Conservation (phyloP, 2,888 invertebrate genomes). For the Sesia bembeciformis region DNA sequence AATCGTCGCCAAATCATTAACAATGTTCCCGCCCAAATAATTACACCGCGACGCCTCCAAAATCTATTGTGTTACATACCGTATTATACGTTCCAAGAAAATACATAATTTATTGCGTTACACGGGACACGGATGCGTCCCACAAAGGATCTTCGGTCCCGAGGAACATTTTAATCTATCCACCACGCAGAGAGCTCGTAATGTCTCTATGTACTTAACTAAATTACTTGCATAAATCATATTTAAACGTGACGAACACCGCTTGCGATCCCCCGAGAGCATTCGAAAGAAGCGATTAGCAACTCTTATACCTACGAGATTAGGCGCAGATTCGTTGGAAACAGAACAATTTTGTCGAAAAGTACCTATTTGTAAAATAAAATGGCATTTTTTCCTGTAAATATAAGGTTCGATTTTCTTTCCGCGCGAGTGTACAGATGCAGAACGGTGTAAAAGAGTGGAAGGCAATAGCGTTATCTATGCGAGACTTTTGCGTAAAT, state of each 20-base stretch:
- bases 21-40: constrained; percentile 11
- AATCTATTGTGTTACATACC: neutral
- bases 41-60: constrained; percentile 11
- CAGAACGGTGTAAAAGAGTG: constrained; percentile 6
- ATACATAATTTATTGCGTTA: constrained; percentile 32
- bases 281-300: constrained; percentile 20
- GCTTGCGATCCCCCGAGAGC: constrained; percentile 22
- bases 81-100: constrained; percentile 7
- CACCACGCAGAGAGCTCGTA: constrained; percentile 40
- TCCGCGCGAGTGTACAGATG: constrained; percentile 6
- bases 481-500: constrained; percentile 28
- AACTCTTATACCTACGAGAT: constrained; percentile 20
- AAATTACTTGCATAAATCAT: constrained; percentile 74
- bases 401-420: constrained; percentile 26
- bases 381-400: constrained; percentile 22
- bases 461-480: constrained; percentile 25
- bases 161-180: constrained; percentile 64
- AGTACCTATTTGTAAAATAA: constrained; percentile 13
- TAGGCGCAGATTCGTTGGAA: constrained; percentile 20
- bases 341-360: neutral
- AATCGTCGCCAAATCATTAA: constrained; percentile 6
- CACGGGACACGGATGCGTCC: constrained; percentile 23
- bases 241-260: constrained; percentile 67
- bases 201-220: constrained; percentile 69
- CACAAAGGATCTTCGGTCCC: constrained; percentile 36